These are phyloP conservation scores for Diplodus sargus DNA, from an alignment of 2,797 vertebrate species.

Conservation along the genomic window DNA sequence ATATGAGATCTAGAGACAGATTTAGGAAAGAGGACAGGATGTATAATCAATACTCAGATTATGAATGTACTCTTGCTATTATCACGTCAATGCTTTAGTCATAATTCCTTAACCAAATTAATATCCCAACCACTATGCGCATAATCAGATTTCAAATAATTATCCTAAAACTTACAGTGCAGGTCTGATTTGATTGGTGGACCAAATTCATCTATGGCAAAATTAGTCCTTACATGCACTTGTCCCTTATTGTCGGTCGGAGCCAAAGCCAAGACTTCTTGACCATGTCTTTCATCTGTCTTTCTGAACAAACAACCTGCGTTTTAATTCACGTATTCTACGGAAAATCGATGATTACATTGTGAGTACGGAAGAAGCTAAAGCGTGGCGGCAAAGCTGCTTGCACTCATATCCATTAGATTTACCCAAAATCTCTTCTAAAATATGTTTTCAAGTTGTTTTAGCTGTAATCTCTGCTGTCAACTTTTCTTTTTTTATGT, in stretches of 20 bases:
- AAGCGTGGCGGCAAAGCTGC: too few species aligned
- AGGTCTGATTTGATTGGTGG: neutral
- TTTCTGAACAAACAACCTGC: neutral
- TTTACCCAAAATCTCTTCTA: too few species aligned
- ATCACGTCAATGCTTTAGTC: neutral
- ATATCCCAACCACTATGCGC: neutral
- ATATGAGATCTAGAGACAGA: neutral
- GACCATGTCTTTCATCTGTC: neutral
- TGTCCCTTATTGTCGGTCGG: neutral
- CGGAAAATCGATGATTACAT: neutral
- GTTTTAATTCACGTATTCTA: neutral
- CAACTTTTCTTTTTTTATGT: too few species aligned
- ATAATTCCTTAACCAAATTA: slow-evolving; percentile 6
- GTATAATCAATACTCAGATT: neutral
- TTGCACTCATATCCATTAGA: too few species aligned
- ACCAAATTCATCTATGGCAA: neutral
- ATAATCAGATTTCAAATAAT: neutral
- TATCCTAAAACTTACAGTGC: neutral
- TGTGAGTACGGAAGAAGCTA: too few species aligned
- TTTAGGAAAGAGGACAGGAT: neutral
- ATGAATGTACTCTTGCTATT: neutral
- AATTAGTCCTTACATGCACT: too few species aligned
- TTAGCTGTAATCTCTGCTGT: neutral
- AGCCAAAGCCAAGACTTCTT: neutral
- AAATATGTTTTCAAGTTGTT: neutral